These are phyloP conservation scores for Chrysogorgia sp. DNA, from an alignment of 92 coral and sea anemone genomes.

Conservation along the genomic window DNA sequence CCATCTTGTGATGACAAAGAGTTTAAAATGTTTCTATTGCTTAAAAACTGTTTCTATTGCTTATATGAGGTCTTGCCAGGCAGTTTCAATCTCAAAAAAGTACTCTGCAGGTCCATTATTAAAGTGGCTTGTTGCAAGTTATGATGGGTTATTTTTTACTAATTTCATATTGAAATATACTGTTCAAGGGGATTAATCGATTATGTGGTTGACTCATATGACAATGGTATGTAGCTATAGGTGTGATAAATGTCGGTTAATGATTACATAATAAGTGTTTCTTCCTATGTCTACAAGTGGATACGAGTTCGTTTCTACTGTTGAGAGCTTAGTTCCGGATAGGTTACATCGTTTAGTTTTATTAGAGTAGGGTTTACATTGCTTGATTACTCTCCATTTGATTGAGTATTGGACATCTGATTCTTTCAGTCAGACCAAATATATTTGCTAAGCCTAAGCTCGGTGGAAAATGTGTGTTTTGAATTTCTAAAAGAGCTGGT, in stretches of 20 bases:
- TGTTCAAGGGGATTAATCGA: slow-evolving; percentile 1
- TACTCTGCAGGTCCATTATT: no score
- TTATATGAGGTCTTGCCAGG: no score
- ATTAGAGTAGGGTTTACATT: no score
- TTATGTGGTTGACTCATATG: neutral
- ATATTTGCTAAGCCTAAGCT: neutral
- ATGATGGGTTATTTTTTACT: no score
- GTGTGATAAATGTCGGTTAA: neutral
- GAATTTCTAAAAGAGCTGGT: neutral
- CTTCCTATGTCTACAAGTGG: slow-evolving; percentile 19
- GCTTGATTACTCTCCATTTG: neutral
- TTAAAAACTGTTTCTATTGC: no score
- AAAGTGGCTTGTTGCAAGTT: no score
- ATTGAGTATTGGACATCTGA: no score
- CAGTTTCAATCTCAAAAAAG: no score
- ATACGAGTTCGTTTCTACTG: slow-evolving; percentile 15
- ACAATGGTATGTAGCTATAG: neutral
- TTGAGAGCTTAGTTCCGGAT: neutral
- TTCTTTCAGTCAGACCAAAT: neutral
- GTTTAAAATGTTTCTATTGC: no score
- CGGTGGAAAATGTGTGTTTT: no score
- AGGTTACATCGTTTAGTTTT: neutral
- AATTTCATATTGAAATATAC: no score
- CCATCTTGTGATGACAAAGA: no score
- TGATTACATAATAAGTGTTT: neutral